phyloP scores from a whole-genome alignment of 2,113 vertebrate species.

The Camelus dromedarius region DNA sequence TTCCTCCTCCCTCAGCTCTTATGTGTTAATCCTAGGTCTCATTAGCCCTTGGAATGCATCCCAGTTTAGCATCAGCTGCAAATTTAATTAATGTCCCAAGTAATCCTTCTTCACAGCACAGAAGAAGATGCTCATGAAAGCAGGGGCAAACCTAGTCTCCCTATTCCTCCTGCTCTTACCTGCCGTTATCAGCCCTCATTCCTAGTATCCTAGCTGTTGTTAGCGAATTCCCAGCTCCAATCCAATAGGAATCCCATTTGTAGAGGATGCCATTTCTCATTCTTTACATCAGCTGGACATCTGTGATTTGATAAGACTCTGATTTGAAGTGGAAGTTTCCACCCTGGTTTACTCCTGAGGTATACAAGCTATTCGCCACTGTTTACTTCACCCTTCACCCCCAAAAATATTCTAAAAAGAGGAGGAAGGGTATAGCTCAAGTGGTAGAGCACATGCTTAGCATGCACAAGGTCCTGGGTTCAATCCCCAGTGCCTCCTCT shows the following conservation, averaged over 20 bases:
- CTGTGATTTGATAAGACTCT: constrained; percentile 49
- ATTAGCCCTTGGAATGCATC: constrained; percentile 64
- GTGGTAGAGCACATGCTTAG: too few relatives aligned
- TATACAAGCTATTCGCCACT: background rate
- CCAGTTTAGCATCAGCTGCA: constrained; percentile 67
- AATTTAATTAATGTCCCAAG: constrained; percentile 75
- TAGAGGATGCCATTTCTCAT: background rate
- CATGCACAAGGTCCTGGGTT: too few relatives aligned
- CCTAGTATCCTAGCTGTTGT: background rate
- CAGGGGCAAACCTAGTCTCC: background rate
- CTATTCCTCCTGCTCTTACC: background rate
- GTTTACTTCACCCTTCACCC: background rate
- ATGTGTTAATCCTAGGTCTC: constrained; percentile 50
- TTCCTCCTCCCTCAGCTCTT: constrained; percentile 42
- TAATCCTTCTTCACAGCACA: constrained; percentile 35
- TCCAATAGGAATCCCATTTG: constrained; percentile 42
- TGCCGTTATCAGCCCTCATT: constrained; percentile 1
- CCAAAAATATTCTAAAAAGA: too few relatives aligned
- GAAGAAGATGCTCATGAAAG: constrained; percentile 73
- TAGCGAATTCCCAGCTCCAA: constrained; percentile 8
- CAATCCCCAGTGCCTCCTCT: too few relatives aligned
- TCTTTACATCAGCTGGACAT: constrained; percentile 32
- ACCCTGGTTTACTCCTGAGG: background rate
- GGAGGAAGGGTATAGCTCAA: too few relatives aligned
- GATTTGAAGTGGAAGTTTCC: constrained; percentile 12